Evolutionary conservation across 2,888 invertebrate species (phyloP).

Genomic region (Tortricodes alternella): DNA sequence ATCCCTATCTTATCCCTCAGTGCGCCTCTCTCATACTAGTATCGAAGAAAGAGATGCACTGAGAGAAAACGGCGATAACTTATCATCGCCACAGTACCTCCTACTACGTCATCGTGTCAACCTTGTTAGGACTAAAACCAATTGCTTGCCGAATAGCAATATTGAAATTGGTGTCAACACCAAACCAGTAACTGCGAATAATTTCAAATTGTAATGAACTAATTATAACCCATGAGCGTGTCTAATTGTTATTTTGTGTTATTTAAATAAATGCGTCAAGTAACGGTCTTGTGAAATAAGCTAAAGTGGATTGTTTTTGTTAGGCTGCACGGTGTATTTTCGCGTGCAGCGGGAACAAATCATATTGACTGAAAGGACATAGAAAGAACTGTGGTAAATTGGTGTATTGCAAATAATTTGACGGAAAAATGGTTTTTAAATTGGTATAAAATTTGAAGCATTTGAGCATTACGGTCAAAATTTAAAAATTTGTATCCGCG

Average conservation of each 20-base stretch:
- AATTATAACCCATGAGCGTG: conserved; percentile 6
- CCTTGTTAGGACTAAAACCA: no score
- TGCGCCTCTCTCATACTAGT: no score
- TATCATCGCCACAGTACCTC: no score
- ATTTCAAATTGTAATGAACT: conserved; percentile 10
- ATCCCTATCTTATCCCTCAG: no score
- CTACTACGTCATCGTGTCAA: neutral
- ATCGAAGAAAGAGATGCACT: no score
- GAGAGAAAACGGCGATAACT: no score
- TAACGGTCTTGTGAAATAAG: neutral
- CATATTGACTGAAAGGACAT: conserved; percentile 1
- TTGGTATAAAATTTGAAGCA: no score
- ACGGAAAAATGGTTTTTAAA: neutral
- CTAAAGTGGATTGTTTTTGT: no score
- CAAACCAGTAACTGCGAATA: neutral
- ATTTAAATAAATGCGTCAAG: neutral
- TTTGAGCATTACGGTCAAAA: no score
- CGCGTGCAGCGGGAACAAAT: neutral
- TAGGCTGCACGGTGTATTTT: neutral
- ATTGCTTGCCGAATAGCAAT: no score
- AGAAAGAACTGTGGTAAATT: conserved; percentile 3
- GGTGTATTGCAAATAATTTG: no score
- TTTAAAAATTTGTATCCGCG: no score
- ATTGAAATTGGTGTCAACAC: neutral
- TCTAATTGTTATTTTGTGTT: conserved; percentile 6